These are phyloP conservation scores for Simalia tracyae DNA, from an alignment of 2,797 vertebrate genomes.

Conservation along the genomic window DNA sequence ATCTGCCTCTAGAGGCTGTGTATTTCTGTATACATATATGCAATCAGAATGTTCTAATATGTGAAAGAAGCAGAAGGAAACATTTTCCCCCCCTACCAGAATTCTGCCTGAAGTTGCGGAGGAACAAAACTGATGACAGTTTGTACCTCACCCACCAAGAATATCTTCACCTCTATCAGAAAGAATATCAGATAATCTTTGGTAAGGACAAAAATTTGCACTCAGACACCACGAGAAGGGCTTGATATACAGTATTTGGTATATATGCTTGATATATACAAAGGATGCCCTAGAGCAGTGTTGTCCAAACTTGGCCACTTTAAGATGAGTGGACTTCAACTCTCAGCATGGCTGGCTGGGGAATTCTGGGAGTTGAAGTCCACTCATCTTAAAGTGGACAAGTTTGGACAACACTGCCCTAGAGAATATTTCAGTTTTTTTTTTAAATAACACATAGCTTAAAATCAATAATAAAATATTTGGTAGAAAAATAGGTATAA, in stretches of 20 bases:
- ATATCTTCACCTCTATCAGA: not conserved
- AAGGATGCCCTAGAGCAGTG: too few relatives aligned
- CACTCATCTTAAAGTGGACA: too few relatives aligned
- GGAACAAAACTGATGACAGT: not conserved
- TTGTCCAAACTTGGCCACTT: too few relatives aligned
- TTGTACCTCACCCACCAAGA: not conserved
- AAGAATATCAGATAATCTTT: not conserved
- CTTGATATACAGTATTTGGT: not conserved
- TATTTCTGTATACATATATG: not conserved
- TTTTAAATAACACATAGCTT: not conserved
- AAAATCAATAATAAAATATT: not conserved
- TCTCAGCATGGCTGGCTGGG: too few relatives aligned
- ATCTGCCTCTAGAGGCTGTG: not conserved
- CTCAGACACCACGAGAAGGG: not conserved
- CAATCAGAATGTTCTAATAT: not conserved
- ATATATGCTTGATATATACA: too few relatives aligned
- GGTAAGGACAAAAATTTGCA: not conserved
- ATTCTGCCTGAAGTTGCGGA: not conserved
- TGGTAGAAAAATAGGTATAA: not conserved
- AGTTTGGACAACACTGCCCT: not conserved
- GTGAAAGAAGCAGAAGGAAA: not conserved
- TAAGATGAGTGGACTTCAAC: too few relatives aligned
- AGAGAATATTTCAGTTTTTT: not conserved
- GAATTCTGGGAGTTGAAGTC: too few relatives aligned
- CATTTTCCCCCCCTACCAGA: not conserved